These are phyloP conservation scores for Ophioderma brevispina DNA, from an alignment of 35 echinoderm and acorn worm species.

Conservation along the genomic window DNA sequence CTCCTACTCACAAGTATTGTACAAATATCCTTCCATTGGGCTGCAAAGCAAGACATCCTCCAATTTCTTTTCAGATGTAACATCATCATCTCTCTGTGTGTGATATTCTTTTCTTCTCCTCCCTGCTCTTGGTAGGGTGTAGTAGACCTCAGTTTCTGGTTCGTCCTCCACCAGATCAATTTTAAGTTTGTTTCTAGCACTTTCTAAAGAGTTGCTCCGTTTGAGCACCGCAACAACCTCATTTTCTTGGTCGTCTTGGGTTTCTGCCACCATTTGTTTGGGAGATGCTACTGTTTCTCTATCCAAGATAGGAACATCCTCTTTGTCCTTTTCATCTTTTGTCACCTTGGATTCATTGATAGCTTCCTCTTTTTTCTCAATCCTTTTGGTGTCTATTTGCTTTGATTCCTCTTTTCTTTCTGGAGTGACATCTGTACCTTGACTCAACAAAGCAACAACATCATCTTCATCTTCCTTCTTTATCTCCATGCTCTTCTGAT, in stretches of 20 bases:
- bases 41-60: neutral
- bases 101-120: neutral
- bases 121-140: neutral
- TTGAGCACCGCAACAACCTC: neutral
- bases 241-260: neutral
- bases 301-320: constrained; percentile 23
- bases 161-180: neutral
- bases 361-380: constrained; percentile 19
- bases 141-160: neutral
- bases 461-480: constrained; percentile 8
- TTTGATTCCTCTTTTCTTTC: neutral
- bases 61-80: neutral
- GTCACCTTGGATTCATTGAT: neutral
- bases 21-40: neutral
- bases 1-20: neutral
- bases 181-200: neutral
- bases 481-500: neutral
- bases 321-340: neutral
- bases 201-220: neutral
- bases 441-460: constrained; percentile 9
- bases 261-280: too few species aligned
- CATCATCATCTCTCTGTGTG: neutral
- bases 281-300: neutral
- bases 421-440: neutral
- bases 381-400: neutral